Base-by-base conservation (phyloP, 2,888 invertebrate species). In the Cacoxenus indagator region DNA sequence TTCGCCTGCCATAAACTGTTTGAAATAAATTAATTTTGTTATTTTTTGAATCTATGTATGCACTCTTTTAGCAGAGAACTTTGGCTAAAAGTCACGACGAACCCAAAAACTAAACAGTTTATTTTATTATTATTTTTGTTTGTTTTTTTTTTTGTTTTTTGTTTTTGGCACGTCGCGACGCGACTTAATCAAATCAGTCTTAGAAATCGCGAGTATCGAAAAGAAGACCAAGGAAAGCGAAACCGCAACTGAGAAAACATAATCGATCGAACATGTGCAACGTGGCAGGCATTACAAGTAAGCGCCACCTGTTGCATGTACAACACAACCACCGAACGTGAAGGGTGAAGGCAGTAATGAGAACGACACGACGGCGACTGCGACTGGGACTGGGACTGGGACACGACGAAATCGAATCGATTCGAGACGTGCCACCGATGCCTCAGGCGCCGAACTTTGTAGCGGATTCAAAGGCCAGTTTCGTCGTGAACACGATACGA, bases 231-330 rank as follows among this genome's bases (percentile, higher is more conserved):
- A 31, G n/a, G n/a, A 22, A 61, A 26, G 22, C 37, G 19, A 61
- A 61, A 19, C 37, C 9, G 22, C 24, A 27, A 57, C n/a, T 45
- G 17, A 22, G 22, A 24, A 62, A 62, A n/a, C 22, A 70, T 77
- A 76, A 80, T 82, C 82, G 78, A 83, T 82, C 78, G 67, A 82
- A 80, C 80, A 84, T 83, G 82, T 71, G 71, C 69, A 57, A 67
- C 75, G 66, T 64, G 64, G 66, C 67, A 48, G 68, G 76, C 69
- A 76, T 72, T 67, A 55, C 70, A 73, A 76, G 61, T 69, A 75
- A 24, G 45, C 61, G 61, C 61, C 61, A 62, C 61, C 61, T 62
- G 61, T 62, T 24, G 45, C 55, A 55, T 48, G n/a, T 19, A 14
- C 4, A 19, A 14, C 6, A 6, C 48, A n/a, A n/a, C n/a, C n/a